A percentile compares a stretch with the other conserved stretches of the same genome.
phyloP scores from a whole-genome alignment of 1,140 invertebrate genomes.

The Drosophila sproati region DNA sequence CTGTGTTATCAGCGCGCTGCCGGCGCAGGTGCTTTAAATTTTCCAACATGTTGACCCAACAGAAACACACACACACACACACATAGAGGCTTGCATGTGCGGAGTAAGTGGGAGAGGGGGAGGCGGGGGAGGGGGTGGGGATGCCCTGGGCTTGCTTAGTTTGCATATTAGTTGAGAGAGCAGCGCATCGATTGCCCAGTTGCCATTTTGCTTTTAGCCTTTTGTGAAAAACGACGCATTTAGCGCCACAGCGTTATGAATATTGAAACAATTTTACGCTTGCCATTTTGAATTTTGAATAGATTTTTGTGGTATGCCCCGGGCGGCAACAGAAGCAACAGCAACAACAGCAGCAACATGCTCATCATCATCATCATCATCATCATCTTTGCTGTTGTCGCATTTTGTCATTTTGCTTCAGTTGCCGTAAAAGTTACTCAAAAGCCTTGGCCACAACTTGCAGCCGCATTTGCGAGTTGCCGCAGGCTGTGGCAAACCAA shows the following conservation, averaged over 20 bases:
- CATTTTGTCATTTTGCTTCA: slow-evolving; percentile 35
- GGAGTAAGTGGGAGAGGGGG: slow-evolving; percentile 16
- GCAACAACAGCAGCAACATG: slow-evolving; percentile 8
- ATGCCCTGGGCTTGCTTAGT: slow-evolving; percentile 19
- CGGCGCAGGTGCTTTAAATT: slow-evolving; percentile 78
- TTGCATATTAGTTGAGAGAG: slow-evolving; percentile 46
- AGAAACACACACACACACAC: slow-evolving; percentile 21
- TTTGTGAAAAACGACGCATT: slow-evolving; percentile 66
- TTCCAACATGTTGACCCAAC: slow-evolving; percentile 66
- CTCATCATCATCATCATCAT: slow-evolving; percentile 2
- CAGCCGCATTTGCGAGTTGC: slow-evolving; percentile 11
- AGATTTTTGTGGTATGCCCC: slow-evolving; percentile 44
- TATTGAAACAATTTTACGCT: slow-evolving; percentile 83
- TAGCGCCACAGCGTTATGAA: slow-evolving; percentile 80
- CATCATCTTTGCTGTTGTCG: slow-evolving; percentile 16
- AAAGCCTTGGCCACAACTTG: slow-evolving; percentile 20
- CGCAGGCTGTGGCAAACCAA: slow-evolving; percentile 39
- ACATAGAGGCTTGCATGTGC: slow-evolving; percentile 12
- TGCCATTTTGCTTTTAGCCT: slow-evolving; percentile 6
- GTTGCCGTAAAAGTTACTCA: slow-evolving; percentile 20
- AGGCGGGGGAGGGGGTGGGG: background rate
- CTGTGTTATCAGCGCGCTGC: slow-evolving; percentile 64
- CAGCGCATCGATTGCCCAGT: slow-evolving; percentile 32
- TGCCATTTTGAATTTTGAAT: slow-evolving; percentile 81
- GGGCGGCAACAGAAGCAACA: slow-evolving; percentile 3